Evolutionary conservation across 64 coral and sea anemone genomes (phyloP).

Genomic region (Montipora efflorescens): DNA sequence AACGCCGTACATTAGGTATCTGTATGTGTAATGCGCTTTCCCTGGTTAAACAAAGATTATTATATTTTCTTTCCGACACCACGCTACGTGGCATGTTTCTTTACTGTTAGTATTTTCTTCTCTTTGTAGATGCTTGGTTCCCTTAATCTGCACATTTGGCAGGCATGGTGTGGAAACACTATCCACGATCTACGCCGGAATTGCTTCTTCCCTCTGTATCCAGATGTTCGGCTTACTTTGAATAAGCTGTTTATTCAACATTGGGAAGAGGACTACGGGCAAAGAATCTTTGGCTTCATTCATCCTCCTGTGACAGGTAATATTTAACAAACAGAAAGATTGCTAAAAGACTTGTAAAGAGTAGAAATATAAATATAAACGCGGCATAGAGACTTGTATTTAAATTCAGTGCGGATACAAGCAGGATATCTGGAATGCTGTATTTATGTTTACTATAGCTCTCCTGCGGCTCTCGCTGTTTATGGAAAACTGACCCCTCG

Average conservation of each 20-base stretch:
- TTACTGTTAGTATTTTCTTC: background rate
- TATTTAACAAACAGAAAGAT: background rate
- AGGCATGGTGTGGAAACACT: constrained; percentile 97
- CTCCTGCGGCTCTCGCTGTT: too few relatives aligned
- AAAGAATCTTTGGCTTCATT: constrained; percentile 93
- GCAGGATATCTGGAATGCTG: too few relatives aligned
- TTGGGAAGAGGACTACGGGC: constrained; percentile 83
- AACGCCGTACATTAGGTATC: too few relatives aligned
- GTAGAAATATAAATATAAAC: too few relatives aligned
- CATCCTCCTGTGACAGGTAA: constrained; percentile 90
- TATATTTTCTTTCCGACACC: background rate
- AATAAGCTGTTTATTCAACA: constrained; percentile 75
- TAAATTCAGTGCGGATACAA: too few relatives aligned
- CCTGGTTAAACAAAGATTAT: background rate
- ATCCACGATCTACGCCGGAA: constrained; percentile 90
- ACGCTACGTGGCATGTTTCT: background rate
- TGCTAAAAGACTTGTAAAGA: background rate
- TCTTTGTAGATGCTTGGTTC: constrained; percentile 77
- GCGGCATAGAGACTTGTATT: too few relatives aligned
- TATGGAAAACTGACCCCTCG: too few relatives aligned
- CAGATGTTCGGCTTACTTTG: constrained; percentile 80
- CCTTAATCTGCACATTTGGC: constrained; percentile 96
- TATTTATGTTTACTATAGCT: too few relatives aligned
- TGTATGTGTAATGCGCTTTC: too few relatives aligned
- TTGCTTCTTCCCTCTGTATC: constrained; percentile 89